Base-by-base conservation (phyloP, 2,797 vertebrate genomes). In the Anableps anableps region DNA sequence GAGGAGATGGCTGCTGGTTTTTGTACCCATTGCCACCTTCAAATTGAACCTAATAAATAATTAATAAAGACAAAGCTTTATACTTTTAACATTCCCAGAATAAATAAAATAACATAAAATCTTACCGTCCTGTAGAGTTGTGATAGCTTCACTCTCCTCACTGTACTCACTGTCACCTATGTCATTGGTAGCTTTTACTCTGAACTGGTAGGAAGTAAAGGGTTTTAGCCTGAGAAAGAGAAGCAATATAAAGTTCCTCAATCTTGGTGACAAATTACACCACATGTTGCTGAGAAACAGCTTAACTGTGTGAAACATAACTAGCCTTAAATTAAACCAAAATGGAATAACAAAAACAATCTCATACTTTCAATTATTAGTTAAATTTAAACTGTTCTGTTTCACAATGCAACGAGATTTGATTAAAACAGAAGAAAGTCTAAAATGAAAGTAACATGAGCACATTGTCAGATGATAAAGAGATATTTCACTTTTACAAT, bases 121-220 rank as follows among this genome's bases (percentile, higher is more conserved):
- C 97, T 91, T 92, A 99, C 98, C 98, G 0, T 98, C 98, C 94
- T 99, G 98, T 16, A 99, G 95, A 0, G 98, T 99, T 23, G 98
- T 99, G 90, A 99, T 96, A 0, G 98, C 97, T 79, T 99, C 98
- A 0, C 98, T 99, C 77, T 99, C 97, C 89, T 97, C 95, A 2
- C 98, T 99, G 96, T 98, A 99, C 84, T 98, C 97, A 21, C 98
- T 99, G 96, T 99, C 98, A 38, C 98, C 98, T 0, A 99, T 98
- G 94, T 99, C 98, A 0, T 99, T 99, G 0, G 98, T 99, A 0
- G 98, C 97, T 90, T 99, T 99, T 14, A 99, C 96, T 0, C 97
- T 95, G 95, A 99, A 99, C 95, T 99, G 98, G 95, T 99, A 99
- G 77, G 98, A 98, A 0, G 98, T 99, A 92, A 99, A 99, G 41